Evolutionary conservation across 1,140 invertebrate species (phyloP), one percentile per base, ranked within the genome.

Genomic region (Drosophila mojavensis): DNA sequence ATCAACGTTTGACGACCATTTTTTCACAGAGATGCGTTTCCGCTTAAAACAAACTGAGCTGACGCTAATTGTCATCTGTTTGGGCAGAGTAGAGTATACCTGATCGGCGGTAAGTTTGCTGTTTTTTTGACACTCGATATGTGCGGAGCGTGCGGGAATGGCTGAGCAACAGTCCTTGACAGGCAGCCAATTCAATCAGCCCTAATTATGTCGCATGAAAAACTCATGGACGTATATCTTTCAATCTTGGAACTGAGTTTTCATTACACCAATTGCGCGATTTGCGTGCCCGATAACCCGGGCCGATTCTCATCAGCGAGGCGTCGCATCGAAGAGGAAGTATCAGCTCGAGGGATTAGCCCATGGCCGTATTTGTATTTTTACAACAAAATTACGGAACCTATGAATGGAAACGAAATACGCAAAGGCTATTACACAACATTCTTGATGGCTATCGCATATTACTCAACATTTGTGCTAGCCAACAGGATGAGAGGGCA

Each of bases 131-230:
- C 81, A 84, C 83, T 50, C 33, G 83, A 88, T 88, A 88, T 58
- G 70, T 13, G 17, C 39, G 41, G 24, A 47, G 54, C 60, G 64
- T 59, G 47, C 59, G 39, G 5, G 24, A 5, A 43, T 41, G 53
- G 20, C 9, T 28, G 59, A 56, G 50, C 75, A 72, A 79, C 83
- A 88, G 83, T 79, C 82, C 76, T 79, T 39, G 15, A 39, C 41
- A 56, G 11, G 11, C 43, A 26, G 50, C 36, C 45, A 86, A 80
- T 83, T 80, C 83, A 88, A 88, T 88, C 83, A 89, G 77, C 64
- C 69, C 73, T 78, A 88, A 88, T 88, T 88, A 88, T 77, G 69
- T 78, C 68, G 76, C 83, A 89, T 78, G 76, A 54, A 77, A 79
- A 58, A 51, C 65, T 48, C 20, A 51, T 51, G 77, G 78, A 67